These are phyloP conservation scores for Hylia prasina DNA, from an alignment of 2,113 vertebrate species.

Conservation along the genomic window DNA sequence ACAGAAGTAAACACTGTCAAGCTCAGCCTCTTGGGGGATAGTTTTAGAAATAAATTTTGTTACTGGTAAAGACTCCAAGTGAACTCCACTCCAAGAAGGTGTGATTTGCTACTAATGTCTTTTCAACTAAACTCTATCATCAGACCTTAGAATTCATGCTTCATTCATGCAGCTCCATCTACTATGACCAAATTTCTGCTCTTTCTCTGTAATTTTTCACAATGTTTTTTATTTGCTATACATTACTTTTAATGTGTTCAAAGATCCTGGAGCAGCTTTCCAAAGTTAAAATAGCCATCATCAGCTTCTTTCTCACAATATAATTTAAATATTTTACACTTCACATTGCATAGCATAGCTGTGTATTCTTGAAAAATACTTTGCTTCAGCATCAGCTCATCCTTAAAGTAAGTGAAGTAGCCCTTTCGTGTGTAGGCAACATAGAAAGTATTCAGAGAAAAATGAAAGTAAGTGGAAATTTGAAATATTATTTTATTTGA, in stretches of 20 bases:
- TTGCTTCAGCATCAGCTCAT: not conserved
- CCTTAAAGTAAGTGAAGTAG: not conserved
- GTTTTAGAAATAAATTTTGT: not conserved
- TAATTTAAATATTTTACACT: not conserved
- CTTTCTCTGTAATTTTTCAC: not conserved
- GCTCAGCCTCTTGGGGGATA: not conserved
- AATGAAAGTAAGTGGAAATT: not conserved
- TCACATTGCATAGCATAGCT: not conserved
- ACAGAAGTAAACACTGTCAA: not conserved
- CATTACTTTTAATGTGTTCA: not conserved
- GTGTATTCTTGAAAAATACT: not conserved
- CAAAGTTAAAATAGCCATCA: not conserved
- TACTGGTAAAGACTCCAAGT: not conserved
- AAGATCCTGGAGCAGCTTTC: not conserved
- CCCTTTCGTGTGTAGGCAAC: not conserved
- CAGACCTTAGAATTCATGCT: not conserved
- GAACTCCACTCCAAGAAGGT: not conserved
- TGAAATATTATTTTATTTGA: not conserved
- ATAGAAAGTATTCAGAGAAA: not conserved
- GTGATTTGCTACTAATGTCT: constrained; percentile 10
- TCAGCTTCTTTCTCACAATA: not conserved
- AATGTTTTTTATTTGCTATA: not conserved
- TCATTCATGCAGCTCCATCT: not conserved
- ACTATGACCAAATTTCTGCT: not conserved
- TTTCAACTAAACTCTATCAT: not conserved